Evolutionary conservation across 2,113 vertebrate genomes (phyloP).

Genomic region (Talpa occidentalis): DNA sequence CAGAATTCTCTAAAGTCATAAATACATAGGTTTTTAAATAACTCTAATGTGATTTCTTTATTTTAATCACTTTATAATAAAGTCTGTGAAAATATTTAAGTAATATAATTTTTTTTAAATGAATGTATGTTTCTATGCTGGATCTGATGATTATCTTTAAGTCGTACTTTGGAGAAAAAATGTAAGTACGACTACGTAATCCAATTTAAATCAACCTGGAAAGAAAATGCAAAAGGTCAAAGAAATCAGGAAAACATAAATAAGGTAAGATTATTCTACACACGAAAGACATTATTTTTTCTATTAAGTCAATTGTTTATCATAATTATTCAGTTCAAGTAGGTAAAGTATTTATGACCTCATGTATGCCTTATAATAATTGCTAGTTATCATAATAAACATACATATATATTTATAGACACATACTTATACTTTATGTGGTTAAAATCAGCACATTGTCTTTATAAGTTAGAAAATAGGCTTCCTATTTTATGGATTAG

Average conservation of each 20-base stretch:
- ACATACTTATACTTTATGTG: not conserved
- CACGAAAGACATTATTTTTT: not conserved
- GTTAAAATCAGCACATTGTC: not conserved
- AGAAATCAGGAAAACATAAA: not conserved
- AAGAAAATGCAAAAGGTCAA: not conserved
- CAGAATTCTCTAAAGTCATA: not conserved
- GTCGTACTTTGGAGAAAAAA: not conserved
- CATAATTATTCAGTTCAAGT: not conserved
- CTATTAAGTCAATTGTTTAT: not conserved
- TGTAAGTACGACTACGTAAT: not conserved
- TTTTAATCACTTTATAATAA: constrained; percentile 25
- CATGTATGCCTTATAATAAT: not conserved
- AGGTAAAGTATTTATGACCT: not conserved
- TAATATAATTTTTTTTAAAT: not conserved
- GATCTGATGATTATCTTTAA: not conserved
- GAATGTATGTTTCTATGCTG: not conserved
- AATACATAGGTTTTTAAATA: not conserved
- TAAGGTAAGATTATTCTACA: not conserved
- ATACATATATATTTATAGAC: not conserved
- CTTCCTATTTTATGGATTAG: not conserved
- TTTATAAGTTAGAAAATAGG: not conserved
- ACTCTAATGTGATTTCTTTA: not conserved
- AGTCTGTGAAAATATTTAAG: not conserved
- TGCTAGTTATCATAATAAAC: not conserved
- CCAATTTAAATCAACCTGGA: not conserved